A percentile compares a stretch with the other conserved stretches of the same genome.
Conservation (phyloP, 2,888 invertebrate species). For the Cerastis rubricosa region DNA sequence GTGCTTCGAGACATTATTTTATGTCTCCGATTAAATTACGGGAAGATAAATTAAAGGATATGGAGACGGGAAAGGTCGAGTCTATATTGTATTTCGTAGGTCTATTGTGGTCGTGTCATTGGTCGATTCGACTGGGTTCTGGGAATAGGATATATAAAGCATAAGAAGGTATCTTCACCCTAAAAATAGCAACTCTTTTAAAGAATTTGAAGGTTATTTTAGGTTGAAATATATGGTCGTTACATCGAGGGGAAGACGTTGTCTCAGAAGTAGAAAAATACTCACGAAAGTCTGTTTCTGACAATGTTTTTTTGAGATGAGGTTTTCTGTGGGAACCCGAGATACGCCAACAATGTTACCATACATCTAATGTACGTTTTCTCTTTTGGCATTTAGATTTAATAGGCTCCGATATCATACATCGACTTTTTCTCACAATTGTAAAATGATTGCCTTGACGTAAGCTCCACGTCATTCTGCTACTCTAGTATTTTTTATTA, state of each 20-base stretch:
- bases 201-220: neutral
- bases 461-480: conserved; percentile 31
- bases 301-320: conserved; percentile 37
- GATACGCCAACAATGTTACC: conserved; percentile 55
- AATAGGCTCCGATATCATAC: conserved; percentile 62
- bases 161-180: neutral
- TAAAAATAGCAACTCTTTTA: neutral
- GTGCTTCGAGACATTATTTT: conserved; percentile 36
- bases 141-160: conserved; percentile 10
- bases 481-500: conserved; percentile 39
- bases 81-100: conserved; percentile 9
- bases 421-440: conserved; percentile 66
- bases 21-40: conserved; percentile 42
- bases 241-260: neutral
- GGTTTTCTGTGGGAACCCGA: conserved; percentile 49
- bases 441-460: conserved; percentile 55
- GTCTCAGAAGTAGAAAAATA: conserved; percentile 18
- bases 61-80: conserved; percentile 13
- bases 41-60: conserved; percentile 28
- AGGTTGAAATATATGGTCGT: neutral
- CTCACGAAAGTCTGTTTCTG: neutral
- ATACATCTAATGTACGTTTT: conserved; percentile 57
- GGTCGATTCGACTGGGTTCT: neutral
- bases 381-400: conserved; percentile 66
- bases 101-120: conserved; percentile 7